Evolutionary conservation across 2,888 invertebrate species (phyloP).

Genomic region (Microctonus hyperodae): DNA sequence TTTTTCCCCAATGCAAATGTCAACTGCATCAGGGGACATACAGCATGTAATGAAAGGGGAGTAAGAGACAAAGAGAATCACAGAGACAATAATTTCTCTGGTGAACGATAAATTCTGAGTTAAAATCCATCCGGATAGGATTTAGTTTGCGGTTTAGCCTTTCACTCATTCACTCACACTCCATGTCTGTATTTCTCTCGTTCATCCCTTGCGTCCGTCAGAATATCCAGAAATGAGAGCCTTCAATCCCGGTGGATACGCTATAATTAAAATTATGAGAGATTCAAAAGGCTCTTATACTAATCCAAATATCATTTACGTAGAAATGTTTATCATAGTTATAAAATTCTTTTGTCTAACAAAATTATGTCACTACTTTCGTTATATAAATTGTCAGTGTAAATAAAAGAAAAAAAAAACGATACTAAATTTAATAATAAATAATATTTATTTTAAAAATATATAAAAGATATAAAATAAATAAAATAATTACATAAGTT

Average conservation of each 20-base stretch:
- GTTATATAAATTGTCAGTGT: no score
- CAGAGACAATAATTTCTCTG: conserved; percentile 52
- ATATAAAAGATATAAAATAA: no score
- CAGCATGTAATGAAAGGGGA: background rate
- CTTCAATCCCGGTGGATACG: conserved; percentile 1
- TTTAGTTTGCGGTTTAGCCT: conserved; percentile 50
- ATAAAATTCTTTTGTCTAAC: background rate
- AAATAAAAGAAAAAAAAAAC: no score
- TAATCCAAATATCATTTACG: background rate
- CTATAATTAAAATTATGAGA: conserved; percentile 16
- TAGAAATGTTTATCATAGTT: background rate
- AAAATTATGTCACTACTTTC: background rate
- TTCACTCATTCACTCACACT: conserved; percentile 27
- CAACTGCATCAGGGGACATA: background rate
- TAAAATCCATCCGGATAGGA: conserved; percentile 57
- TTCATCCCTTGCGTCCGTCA: conserved; percentile 28
- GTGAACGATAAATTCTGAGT: conserved; percentile 55
- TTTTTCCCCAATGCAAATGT: background rate
- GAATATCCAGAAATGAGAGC: conserved; percentile 11
- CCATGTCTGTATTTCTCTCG: conserved; percentile 5
- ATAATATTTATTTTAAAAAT: no score
- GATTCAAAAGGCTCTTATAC: conserved; percentile 1
- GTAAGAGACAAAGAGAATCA: background rate
- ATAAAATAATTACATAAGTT: no score
- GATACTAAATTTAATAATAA: no score